phyloP scores from a whole-genome alignment of 2,113 vertebrate species.

The Sinocyclocheilus anophthalmus region DNA sequence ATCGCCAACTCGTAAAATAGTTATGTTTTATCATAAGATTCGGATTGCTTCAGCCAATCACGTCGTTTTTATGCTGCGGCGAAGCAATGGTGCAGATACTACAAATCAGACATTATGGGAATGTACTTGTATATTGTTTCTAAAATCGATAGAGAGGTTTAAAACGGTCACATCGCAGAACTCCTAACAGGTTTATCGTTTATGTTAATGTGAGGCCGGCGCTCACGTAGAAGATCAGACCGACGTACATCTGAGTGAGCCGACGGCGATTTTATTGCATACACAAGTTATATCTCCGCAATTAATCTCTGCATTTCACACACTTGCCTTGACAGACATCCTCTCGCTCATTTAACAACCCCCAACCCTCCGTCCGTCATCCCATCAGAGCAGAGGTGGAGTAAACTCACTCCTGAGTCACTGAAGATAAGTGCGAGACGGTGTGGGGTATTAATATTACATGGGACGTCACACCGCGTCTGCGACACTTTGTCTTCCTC shows the following conservation, averaged over 20 bases:
- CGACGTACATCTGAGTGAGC: background rate
- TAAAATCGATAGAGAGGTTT: background rate
- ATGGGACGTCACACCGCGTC: constrained; percentile 12
- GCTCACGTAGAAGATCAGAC: constrained; percentile 15
- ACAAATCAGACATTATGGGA: constrained; percentile 28
- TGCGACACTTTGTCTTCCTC: constrained; percentile 21
- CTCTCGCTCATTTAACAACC: constrained; percentile 47
- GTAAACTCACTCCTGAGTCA: constrained; percentile 28
- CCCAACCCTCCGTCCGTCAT: constrained; percentile 38
- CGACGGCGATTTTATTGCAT: constrained; percentile 25
- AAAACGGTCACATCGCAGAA: constrained; percentile 6
- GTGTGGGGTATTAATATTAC: constrained; percentile 47
- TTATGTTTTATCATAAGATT: background rate
- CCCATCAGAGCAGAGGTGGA: constrained; percentile 40
- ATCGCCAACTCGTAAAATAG: background rate
- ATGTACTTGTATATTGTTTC: constrained; percentile 4
- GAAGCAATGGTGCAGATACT: constrained; percentile 18
- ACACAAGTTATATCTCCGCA: constrained; percentile 24
- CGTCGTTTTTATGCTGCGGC: background rate
- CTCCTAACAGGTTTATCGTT: background rate
- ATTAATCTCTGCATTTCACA: constrained; percentile 32
- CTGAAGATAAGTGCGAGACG: constrained; percentile 1
- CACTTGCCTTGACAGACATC: constrained; percentile 31
- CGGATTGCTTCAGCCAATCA: background rate
- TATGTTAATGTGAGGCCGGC: constrained; percentile 2